Percentiles rank a stretch among this genome's conserved stretches.
Conservation (phyloP, 2,797 vertebrate genomes). For the Esox lucius region DNA sequence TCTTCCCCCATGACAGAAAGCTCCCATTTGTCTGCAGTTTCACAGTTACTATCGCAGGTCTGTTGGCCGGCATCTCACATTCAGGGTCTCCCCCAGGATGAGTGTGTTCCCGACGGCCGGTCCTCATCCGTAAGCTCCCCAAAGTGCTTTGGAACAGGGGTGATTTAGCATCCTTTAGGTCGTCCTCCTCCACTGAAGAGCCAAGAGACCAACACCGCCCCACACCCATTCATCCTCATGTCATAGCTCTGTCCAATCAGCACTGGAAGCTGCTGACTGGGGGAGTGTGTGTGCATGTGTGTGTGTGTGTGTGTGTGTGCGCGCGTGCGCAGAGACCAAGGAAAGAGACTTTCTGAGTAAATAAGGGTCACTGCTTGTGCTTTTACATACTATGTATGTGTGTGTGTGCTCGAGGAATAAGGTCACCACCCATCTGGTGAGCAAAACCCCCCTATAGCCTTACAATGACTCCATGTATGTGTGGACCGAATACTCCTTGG, state of each 20-base stretch:
- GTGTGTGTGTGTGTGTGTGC: background rate
- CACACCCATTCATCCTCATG: slow-evolving; percentile 1
- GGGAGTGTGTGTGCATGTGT: background rate
- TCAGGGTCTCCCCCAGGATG: background rate
- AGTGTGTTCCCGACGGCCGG: slow-evolving; percentile 29
- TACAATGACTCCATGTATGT: too few relatives aligned
- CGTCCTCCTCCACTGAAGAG: background rate
- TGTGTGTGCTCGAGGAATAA: background rate
- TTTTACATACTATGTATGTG: background rate
- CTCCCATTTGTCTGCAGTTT: background rate
- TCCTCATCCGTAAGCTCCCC: slow-evolving; percentile 45
- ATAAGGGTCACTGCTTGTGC: background rate
- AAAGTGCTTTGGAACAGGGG: slow-evolving; percentile 37
- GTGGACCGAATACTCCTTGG: too few relatives aligned
- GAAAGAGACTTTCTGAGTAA: background rate
- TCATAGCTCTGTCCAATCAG: background rate
- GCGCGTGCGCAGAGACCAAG: background rate
- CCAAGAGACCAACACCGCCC: background rate
- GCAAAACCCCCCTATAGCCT: background rate
- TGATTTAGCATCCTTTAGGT: slow-evolving; percentile 57
- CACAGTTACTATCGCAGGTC: background rate
- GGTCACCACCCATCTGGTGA: background rate
- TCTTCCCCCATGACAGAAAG: background rate
- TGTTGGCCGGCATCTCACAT: background rate
- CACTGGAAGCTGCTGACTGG: background rate